Conservation (phyloP, 2,113 vertebrate genomes). For the Macaca fascicularis region T2T-MFA8v1.1 NC_088394.1:84097501-84098000, state of each 20-base stretch:
- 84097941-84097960: background rate
- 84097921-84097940: fast-evolving
- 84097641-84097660: background rate
- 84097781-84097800: background rate
- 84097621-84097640: background rate
- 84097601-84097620: too few relatives aligned
- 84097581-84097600: too few relatives aligned
- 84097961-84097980: background rate
- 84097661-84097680: background rate
- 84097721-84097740: background rate
- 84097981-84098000: background rate
- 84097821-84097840: fast-evolving
- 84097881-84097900: background rate
- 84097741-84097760: fast-evolving
- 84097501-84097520: too few relatives aligned
- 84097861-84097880: background rate
- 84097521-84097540: too few relatives aligned
- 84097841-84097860: background rate
- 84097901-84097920: background rate
- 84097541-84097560: too few relatives aligned
- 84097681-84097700: background rate
- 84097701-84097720: background rate
- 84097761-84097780: fast-evolving
- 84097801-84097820: fast-evolving
- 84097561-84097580: too few relatives aligned